Evolutionary conservation across 92 coral and sea anemone species (phyloP), one percentile per base, ranked within the genome.

Genomic region (Micromussa lordhowensis): DNA sequence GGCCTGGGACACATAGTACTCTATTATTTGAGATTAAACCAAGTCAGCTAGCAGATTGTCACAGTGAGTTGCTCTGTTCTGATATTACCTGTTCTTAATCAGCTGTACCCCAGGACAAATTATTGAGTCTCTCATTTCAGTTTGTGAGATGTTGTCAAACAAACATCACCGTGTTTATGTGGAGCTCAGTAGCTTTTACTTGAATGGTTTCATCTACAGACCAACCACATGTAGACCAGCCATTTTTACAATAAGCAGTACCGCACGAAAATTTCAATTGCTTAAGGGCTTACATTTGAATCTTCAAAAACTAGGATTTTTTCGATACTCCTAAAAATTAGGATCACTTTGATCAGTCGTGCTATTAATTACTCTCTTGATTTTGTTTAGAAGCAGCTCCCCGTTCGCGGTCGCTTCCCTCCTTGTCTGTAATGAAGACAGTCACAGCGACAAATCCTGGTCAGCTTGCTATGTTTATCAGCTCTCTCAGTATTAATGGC

Each of bases 401-500:
- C 51, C 95, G 96, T 29, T 77, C 98, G 18, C 93, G 92, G 13
- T 83, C 94, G 2, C 89, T 89, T 66, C 93, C 98, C 3, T 87
- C 98, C 26, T 78, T 94, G 30, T 94, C 99, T 51, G 99, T 97
- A 68, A 96, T 94, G 98, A 97, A 94, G 86, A 94, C 96, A 22
- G 86, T 97, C 80, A 89, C 98, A 29, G 99, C 99, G 17, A 94
- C 96, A 24, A 97, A 97, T 81, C 99, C 99, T 66, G 99, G 99
- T 48, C 99, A 96, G 77, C 86, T 97, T 66, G 98, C 99, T 31
- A 92, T 96, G 89, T 94, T 94, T 18, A 98, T 97, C 78, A 96
- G 94, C 85, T 96, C 98, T 13, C 92, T 97, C 13, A 93, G 95
- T 85, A 96, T 97, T 81, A 94, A 91, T 74, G 99, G 99, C 9